These are phyloP conservation scores for Hephaestus fuliginosus DNA, from an alignment of 2,797 vertebrate genomes.

Conservation along the genomic window DNA sequence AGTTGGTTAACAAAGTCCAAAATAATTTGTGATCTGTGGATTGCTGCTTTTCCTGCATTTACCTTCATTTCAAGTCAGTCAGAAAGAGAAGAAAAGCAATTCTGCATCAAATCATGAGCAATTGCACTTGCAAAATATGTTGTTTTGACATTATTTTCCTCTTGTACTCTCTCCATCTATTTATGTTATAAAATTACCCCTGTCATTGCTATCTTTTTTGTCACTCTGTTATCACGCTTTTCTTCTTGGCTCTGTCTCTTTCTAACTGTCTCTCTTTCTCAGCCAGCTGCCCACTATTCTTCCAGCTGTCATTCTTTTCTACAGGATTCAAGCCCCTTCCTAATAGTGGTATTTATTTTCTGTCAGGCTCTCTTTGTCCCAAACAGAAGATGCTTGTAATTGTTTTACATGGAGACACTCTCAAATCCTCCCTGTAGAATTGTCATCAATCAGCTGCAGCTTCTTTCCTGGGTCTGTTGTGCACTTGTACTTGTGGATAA, in stretches of 20 bases:
- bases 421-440: not conserved
- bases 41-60: not conserved
- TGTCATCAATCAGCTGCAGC: constrained; percentile 19
- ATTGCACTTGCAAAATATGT: not conserved
- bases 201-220: constrained; percentile 10
- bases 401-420: constrained; percentile 12
- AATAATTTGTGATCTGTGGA: not conserved
- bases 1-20: not conserved
- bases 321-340: constrained; percentile 40
- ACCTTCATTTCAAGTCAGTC: not conserved
- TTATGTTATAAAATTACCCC: constrained; percentile 24
- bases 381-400: constrained; percentile 35
- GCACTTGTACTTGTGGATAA: not conserved
- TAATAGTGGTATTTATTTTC: constrained; percentile 74
- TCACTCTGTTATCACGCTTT: constrained; percentile 34
- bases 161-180: constrained; percentile 10
- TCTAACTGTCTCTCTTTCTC: constrained; percentile 39
- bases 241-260: constrained; percentile 23
- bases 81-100: not conserved
- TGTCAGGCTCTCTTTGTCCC: constrained; percentile 69
- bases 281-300: constrained; percentile 64
- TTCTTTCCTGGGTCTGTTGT: not conserved
- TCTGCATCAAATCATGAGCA: not conserved
- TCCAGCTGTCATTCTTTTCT: constrained; percentile 64
- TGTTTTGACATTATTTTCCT: constrained; percentile 1